phyloP scores from a whole-genome alignment of 2,113 vertebrate species.

The Dipodomys ordii region DNA sequence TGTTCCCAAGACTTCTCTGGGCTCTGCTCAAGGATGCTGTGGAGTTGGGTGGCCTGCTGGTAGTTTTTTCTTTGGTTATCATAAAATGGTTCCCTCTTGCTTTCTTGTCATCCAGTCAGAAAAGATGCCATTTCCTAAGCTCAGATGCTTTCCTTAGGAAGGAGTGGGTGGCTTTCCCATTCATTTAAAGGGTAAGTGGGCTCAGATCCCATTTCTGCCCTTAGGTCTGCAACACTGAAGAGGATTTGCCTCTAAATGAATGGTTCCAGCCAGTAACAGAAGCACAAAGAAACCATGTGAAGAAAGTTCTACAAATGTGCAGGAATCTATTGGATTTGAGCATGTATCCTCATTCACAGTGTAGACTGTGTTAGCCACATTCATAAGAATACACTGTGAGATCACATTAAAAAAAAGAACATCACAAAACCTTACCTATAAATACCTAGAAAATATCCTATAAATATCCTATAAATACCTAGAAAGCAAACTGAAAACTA shows the following conservation, averaged over 20 bases:
- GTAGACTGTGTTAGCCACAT: background rate
- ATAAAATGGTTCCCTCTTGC: background rate
- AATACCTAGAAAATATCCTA: background rate
- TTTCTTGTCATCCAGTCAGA: background rate
- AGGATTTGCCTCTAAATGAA: background rate
- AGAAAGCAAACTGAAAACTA: background rate
- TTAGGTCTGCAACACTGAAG: background rate
- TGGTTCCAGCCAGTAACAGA: background rate
- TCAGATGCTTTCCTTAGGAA: conserved; percentile 11
- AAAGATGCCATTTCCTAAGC: conserved; percentile 20
- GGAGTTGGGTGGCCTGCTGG: background rate
- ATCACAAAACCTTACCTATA: background rate
- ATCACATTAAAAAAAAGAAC: background rate
- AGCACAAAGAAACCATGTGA: background rate
- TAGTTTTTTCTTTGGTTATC: background rate
- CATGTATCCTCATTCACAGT: background rate
- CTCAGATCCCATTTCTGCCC: background rate
- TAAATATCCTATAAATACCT: background rate
- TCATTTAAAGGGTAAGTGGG: background rate
- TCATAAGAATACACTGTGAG: background rate
- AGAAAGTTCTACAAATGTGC: background rate
- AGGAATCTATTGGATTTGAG: background rate
- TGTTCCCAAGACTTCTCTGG: background rate
- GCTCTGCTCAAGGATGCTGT: background rate
- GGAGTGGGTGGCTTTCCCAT: background rate